These are phyloP conservation scores for Neoascia interrupta DNA, from an alignment of 2,888 invertebrate species.

Conservation along the genomic window DNA sequence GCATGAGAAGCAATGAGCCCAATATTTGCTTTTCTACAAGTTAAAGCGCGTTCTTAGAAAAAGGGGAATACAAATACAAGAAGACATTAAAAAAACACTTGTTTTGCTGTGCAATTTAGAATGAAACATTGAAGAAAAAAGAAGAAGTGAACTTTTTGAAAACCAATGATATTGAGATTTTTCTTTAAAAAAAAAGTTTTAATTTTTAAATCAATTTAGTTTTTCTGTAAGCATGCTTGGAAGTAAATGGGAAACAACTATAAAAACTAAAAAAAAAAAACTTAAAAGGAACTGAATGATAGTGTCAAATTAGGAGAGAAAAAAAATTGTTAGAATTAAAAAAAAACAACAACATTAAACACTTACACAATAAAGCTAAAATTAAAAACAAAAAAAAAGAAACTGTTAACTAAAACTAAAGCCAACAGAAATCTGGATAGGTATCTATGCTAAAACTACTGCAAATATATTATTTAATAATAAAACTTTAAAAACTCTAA, in stretches of 20 bases:
- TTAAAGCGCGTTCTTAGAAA: not conserved
- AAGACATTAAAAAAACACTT: constrained; percentile 57
- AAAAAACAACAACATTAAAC: constrained; percentile 26
- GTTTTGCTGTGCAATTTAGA: constrained; percentile 64
- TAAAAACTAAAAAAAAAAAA: constrained; percentile 23
- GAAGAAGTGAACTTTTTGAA: constrained; percentile 3
- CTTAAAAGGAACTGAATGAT: constrained; percentile 60
- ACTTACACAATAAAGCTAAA: constrained; percentile 33
- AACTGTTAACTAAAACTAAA: constrained; percentile 43
- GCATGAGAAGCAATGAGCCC: not conserved
- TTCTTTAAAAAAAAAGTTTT: too few relatives aligned
- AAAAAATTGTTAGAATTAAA: constrained; percentile 46
- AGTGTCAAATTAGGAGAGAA: constrained; percentile 62
- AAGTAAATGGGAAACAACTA: constrained; percentile 58
- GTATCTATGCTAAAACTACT: constrained; percentile 46
- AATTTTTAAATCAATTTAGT: constrained; percentile 14
- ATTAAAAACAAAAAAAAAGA: not conserved
- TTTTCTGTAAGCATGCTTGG: constrained; percentile 24
- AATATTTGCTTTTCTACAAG: constrained; percentile 7
- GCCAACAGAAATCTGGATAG: constrained; percentile 46
- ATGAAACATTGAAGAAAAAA: constrained; percentile 29
- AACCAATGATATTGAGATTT: constrained; percentile 55
- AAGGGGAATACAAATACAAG: constrained; percentile 24
- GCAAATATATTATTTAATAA: constrained; percentile 21
- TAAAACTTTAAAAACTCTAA: too few relatives aligned